Evolutionary conservation across 1,140 invertebrate species (phyloP), one percentile per base, ranked within the genome.

Genomic region (Anagrus nilaparvatae): DNA sequence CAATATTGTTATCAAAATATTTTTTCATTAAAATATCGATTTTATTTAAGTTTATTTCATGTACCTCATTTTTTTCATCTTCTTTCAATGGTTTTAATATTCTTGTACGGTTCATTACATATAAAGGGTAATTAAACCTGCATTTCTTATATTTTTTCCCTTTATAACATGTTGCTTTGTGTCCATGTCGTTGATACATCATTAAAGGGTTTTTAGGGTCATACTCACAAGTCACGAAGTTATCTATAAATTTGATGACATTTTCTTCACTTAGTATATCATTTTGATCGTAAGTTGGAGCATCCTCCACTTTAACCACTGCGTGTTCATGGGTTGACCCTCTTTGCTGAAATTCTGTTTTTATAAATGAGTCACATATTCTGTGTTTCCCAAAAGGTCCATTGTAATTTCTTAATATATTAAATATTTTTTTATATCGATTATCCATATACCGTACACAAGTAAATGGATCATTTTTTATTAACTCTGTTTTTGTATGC

Each of bases 391-490:
- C 10, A 25, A 46, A 41, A 5, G 36, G 19, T 8, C 48, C 40
- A 44, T 44, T 13, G 33, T 33, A 16, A 10, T 21, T 40, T 41
- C 23, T 32, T 35, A 46, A 33, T 28, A 44, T 4, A 12, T 13
- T 19, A 4, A 41, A 28, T 25, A 46, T 43, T 36, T 49, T 39
- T 19, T 27, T 31, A 23, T 43, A 40, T 40, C 40, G 32, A 27
- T 48, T 25, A 30, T 49, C 24, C 13, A 35, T 33, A 20, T 49
- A 46, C 9, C 44, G 8, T 6, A 40, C 47, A 34, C 43, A 45
- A 13, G 40, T 43, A 3, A 46, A 40, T 2, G 47, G 44, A 46
- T 49, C 47, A 35, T 49, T 24, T 34, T 24, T 21, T 3, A 49
- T 38, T 38, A 46, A 41, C 28, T 46, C 34, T 4, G 36, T 43